Conservation (phyloP, 2,888 invertebrate genomes). For the Schrankia costaestrigalis region DNA sequence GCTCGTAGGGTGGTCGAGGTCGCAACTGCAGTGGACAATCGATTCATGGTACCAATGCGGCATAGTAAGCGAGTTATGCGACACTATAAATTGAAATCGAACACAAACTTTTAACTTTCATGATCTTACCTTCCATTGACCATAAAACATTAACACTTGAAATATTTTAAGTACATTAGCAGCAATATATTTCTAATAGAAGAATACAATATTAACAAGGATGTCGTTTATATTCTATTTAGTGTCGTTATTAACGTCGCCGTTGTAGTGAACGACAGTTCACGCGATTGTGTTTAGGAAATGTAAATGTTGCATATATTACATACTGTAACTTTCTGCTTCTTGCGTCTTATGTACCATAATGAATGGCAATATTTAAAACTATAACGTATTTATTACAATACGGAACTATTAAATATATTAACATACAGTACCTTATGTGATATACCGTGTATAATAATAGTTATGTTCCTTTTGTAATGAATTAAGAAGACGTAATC, state of each 20-base stretch:
- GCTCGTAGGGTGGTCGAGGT: slow-evolving; percentile 69
- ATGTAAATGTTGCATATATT: too few relatives aligned
- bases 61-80: slow-evolving; percentile 69
- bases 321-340: too few relatives aligned
- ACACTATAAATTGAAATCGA: slow-evolving; percentile 61
- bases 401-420: too few relatives aligned
- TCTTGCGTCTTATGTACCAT: too few relatives aligned
- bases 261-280: slow-evolving; percentile 38
- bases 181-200: slow-evolving; percentile 34
- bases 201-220: slow-evolving; percentile 26
- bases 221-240: too few relatives aligned
- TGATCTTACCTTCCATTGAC: slow-evolving; percentile 38
- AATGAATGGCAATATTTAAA: too few relatives aligned
- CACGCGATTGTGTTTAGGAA: slow-evolving; percentile 45
- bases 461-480: too few relatives aligned
- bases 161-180: slow-evolving; percentile 5
- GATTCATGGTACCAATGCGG: slow-evolving; percentile 73
- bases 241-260: too few relatives aligned
- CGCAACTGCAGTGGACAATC: slow-evolving; percentile 73
- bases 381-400: too few relatives aligned
- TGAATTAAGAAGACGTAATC: too few relatives aligned
- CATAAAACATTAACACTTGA: slow-evolving; percentile 8
- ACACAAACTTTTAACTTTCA: slow-evolving; percentile 42
- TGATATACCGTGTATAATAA: too few relatives aligned
- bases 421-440: too few relatives aligned